A percentile compares a stretch with the other conserved stretches of the same genome.
phyloP scores from a whole-genome alignment of 2,113 vertebrate species.

The Cromileptes altivelis region DNA sequence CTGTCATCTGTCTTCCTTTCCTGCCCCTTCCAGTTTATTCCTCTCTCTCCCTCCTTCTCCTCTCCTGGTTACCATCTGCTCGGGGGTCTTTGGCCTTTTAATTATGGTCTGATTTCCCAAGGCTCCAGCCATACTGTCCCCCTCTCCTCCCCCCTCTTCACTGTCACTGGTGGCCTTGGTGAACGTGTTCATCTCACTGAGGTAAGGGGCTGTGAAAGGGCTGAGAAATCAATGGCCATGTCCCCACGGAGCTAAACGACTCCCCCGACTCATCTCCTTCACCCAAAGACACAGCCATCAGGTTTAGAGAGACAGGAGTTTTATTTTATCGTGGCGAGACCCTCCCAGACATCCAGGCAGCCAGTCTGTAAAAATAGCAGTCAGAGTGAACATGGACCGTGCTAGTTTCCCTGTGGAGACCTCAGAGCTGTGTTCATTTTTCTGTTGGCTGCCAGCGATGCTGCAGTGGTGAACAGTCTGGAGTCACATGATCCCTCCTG shows the following conservation, averaged over 20 bases:
- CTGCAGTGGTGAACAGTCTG: conserved; percentile 4
- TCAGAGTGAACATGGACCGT: not conserved
- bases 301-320: not conserved
- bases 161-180: conserved; percentile 58
- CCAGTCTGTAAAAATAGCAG: not conserved
- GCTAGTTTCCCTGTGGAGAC: conserved; percentile 13
- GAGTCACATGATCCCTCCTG: conserved; percentile 3
- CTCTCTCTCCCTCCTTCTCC: not conserved
- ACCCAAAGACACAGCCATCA: not conserved
- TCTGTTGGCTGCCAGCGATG: not conserved
- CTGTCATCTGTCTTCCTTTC: conserved; percentile 11
- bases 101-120: conserved; percentile 72
- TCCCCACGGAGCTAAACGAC: conserved; percentile 1
- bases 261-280: conserved; percentile 35
- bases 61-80: conserved; percentile 43
- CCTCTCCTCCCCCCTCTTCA: not conserved
- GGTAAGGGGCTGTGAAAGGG: conserved; percentile 19
- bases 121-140: conserved; percentile 48
- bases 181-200: conserved; percentile 50
- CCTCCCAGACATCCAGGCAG: not conserved
- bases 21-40: not conserved
- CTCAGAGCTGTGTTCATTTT: conserved; percentile 1
- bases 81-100: conserved; percentile 58
- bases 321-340: conserved; percentile 24
- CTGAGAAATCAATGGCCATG: conserved; percentile 48